Evolutionary conservation across 2,797 vertebrate species (phyloP), one percentile per base, ranked within the genome.

Genomic region (Cyclura pinguis): DNA sequence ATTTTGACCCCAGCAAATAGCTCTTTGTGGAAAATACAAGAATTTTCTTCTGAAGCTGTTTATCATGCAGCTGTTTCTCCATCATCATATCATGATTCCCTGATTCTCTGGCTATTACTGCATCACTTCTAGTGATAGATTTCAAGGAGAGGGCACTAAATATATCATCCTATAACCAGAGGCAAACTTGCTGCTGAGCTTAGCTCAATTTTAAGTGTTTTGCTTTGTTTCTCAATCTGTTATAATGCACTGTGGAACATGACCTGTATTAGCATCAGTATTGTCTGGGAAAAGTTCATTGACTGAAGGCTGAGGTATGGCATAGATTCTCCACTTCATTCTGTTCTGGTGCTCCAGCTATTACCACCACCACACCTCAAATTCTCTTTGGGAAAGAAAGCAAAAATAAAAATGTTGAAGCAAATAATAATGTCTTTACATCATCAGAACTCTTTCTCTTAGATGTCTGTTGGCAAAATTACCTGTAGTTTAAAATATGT

Each of bases 21-120:
- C 88, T 52, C 89, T 89, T 87, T 92, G 42, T 87, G 84, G 62
- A 62, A 52, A 55, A 57, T 73, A 27, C 35, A 88, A 38, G 72
- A 69, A 20, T 93, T 94, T 92, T 88, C 29, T 90, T 92, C 85
- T 89, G 86, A 95, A 93, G 92, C 72, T 47, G 85, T 92, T 88
- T 93, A 92, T 93, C 92, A 94, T 64, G 42, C 50, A 16, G 88
- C 93, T 93, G 87, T 72, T 5, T 72, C 57, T 88, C 74, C 83
- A 89, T n/a, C 83, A 86, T 76, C 8, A 90, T 42, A 76, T 22
- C 84, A 12, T 64, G 88, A 87, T 95, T 85, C 94, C 92, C 92
- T 92, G 67, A 55, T 91, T 88, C 85, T 87, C 73, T 94, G 94
- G 91, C 90, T 90, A 88, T 81, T 9, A 5, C 91, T 88, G 92